phyloP scores from a whole-genome alignment of 2,113 vertebrate genomes.

The Sinocyclocheilus maitianheensis region DNA sequence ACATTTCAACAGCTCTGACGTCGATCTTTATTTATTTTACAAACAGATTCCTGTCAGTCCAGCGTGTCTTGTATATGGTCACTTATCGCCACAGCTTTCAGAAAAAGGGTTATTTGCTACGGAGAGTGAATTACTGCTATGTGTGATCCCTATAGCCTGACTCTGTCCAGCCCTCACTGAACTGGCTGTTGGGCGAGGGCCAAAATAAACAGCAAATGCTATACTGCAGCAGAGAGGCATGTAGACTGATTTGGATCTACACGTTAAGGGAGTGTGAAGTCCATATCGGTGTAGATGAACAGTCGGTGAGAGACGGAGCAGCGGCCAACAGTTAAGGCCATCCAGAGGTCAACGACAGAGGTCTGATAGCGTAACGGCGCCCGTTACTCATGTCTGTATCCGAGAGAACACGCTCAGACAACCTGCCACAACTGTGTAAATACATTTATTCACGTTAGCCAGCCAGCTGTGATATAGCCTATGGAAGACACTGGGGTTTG shows the following conservation, averaged over 20 bases:
- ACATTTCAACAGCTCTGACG: not conserved
- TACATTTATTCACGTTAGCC: conserved; percentile 7
- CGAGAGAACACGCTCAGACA: conserved; percentile 25
- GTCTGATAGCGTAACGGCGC: conserved; percentile 24
- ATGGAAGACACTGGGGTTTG: not conserved
- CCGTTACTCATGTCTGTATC: conserved; percentile 16
- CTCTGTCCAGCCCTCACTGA: not conserved
- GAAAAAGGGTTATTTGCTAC: not conserved
- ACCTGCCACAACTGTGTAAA: conserved; percentile 22
- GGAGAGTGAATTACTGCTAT: not conserved
- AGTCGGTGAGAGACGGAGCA: conserved; percentile 21
- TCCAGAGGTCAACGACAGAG: conserved; percentile 40
- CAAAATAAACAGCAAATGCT: conserved; percentile 42
- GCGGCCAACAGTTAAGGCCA: conserved; percentile 16
- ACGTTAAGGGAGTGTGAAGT: conserved; percentile 39
- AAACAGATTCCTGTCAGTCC: conserved; percentile 32
- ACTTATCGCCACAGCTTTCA: conserved; percentile 20
- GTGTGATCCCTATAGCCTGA: not conserved
- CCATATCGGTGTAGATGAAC: conserved; percentile 23
- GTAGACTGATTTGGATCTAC: conserved; percentile 42
- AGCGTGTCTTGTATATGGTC: conserved; percentile 13
- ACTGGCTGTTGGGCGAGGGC: conserved; percentile 27
- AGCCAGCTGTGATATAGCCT: not conserved
- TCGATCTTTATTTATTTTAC: conserved; percentile 27
- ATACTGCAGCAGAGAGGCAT: conserved; percentile 19